Evolutionary conservation across 2,888 invertebrate species (phyloP).

Genomic region (Holacanthella duospinosa): DNA sequence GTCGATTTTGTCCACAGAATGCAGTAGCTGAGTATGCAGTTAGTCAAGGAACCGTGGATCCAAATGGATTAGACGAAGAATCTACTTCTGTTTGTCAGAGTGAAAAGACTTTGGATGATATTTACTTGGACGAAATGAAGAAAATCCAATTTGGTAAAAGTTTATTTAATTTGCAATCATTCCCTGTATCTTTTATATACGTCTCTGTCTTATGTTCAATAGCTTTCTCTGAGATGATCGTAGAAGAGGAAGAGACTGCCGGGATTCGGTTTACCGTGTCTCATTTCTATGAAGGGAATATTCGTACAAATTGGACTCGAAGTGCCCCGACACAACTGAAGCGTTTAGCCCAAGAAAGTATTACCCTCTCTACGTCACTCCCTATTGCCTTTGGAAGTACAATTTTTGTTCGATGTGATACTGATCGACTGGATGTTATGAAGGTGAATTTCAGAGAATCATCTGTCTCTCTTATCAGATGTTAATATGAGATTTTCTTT

Average conservation of each 20-base stretch:
- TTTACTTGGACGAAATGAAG: constrained; percentile 79
- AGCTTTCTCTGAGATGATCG: constrained; percentile 88
- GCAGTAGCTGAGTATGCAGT: constrained; percentile 27
- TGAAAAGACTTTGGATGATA: constrained; percentile 54
- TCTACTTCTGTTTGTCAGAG: constrained; percentile 39
- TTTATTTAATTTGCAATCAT: too few species aligned
- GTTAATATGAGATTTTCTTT: neutral
- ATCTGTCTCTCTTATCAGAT: too few species aligned
- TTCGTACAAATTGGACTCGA: constrained; percentile 73
- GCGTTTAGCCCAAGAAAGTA: constrained; percentile 86
- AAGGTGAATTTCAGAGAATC: constrained; percentile 54
- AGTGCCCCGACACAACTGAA: constrained; percentile 79
- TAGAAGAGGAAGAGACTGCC: constrained; percentile 56
- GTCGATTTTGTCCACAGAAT: too few species aligned
- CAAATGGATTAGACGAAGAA: constrained; percentile 32
- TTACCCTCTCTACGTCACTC: constrained; percentile 80
- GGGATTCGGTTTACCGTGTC: constrained; percentile 71
- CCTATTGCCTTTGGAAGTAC: constrained; percentile 79
- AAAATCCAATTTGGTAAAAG: constrained; percentile 71
- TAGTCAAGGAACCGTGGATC: constrained; percentile 27
- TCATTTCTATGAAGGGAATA: constrained; percentile 80
- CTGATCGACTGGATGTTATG: constrained; percentile 88
- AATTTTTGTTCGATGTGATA: constrained; percentile 89
- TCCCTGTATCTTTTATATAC: too few species aligned
- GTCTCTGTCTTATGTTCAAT: constrained; percentile 30